These are phyloP conservation scores for Rhinogobio ventralis DNA, from an alignment of 2,797 vertebrate genomes.

Conservation along the genomic window DNA sequence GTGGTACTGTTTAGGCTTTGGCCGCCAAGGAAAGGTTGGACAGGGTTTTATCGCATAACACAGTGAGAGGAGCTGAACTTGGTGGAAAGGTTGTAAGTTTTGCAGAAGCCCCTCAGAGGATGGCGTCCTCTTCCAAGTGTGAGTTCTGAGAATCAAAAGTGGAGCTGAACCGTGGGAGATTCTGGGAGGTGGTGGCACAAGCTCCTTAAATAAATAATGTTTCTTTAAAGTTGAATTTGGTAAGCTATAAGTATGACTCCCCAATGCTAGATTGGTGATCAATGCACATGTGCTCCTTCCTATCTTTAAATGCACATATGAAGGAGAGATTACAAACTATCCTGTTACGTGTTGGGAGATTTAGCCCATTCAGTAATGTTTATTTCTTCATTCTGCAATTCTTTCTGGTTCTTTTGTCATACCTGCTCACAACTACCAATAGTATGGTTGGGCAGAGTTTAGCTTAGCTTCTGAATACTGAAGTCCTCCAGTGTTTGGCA, in stretches of 20 bases:
- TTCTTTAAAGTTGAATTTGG: constrained; percentile 12
- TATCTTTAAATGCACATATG: neutral
- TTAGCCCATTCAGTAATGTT: neutral
- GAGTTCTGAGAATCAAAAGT: constrained; percentile 29
- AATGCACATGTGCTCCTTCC: constrained; percentile 28
- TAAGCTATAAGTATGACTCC: neutral
- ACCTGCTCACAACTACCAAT: neutral
- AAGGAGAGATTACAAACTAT: neutral
- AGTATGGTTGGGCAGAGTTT: constrained; percentile 15
- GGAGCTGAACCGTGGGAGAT: constrained; percentile 12
- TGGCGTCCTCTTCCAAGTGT: constrained; percentile 33
- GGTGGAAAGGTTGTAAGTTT: constrained; percentile 37
- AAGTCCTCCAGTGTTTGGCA: constrained; percentile 32
- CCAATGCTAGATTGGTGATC: constrained; percentile 21
- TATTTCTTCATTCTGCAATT: neutral
- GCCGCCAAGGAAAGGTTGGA: constrained; percentile 34
- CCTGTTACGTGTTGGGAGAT: neutral
- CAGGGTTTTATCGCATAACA: constrained; percentile 42
- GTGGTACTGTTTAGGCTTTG: constrained; percentile 42
- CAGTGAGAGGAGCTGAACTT: constrained; percentile 33
- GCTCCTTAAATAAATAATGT: constrained; percentile 41
- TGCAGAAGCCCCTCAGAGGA: neutral
- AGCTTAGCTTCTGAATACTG: constrained; percentile 28
- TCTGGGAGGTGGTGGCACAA: neutral
- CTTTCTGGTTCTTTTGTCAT: neutral